A percentile compares a stretch with the other conserved stretches of the same genome.
Evolutionary conservation across 2,888 invertebrate species (phyloP).

Genomic region (Rutpela maculata): DNA sequence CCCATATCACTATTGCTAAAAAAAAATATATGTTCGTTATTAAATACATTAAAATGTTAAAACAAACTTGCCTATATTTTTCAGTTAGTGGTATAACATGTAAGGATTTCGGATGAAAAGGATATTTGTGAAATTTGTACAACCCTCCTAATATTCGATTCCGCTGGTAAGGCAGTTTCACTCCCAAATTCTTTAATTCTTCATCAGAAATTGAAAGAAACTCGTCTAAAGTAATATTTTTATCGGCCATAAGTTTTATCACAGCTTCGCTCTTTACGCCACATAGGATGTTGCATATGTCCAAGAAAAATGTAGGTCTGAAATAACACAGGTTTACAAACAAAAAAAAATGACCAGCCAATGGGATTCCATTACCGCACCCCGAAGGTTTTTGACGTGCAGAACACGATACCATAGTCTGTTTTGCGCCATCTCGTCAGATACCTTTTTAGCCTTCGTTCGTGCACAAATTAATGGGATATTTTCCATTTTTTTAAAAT

Average conservation of each 20-base stretch:
- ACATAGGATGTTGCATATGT: conserved; percentile 77
- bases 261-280: conserved; percentile 79
- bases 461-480: too few relatives aligned
- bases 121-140: conserved; percentile 77
- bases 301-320: conserved; percentile 75
- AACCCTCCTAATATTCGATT: conserved; percentile 76
- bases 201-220: conserved; percentile 78
- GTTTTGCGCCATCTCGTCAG: too few relatives aligned
- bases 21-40: conserved; percentile 53
- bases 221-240: conserved; percentile 75
- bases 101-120: conserved; percentile 76
- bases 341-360: too few relatives aligned
- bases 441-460: too few relatives aligned
- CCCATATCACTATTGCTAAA: conserved; percentile 77
- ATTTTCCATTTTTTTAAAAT: too few relatives aligned
- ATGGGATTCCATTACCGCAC: too few relatives aligned
- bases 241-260: conserved; percentile 73
- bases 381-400: too few relatives aligned
- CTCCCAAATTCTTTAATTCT: conserved; percentile 77
- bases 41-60: conserved; percentile 7
- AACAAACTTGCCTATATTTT: conserved; percentile 69
- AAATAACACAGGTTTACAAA: too few relatives aligned
- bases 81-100: conserved; percentile 68
- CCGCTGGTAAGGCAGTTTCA: conserved; percentile 79
- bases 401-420: too few relatives aligned